Evolutionary conservation across 1,140 invertebrate genomes (phyloP), one percentile per base, ranked within the genome.

Genomic region (Gonioctena quinquepunctata): DNA sequence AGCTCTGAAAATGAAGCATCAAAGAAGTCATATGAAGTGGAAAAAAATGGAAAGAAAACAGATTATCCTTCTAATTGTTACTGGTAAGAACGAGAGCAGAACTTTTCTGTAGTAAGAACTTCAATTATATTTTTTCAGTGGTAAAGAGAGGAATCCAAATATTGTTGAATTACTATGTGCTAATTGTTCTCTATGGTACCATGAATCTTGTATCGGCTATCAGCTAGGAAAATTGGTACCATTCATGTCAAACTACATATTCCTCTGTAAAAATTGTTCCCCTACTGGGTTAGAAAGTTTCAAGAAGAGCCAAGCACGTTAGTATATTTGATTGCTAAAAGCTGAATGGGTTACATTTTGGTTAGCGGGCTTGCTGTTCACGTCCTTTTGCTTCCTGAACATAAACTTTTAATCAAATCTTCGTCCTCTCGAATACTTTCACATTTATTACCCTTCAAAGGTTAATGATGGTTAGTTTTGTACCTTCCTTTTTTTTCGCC

Each of bases 191-290:
- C 88, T 91, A 78, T 98, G 95, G 95, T 97, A 92, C 83, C 96
- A 98, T 80, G 94, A 96, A 82, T 92, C 93, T 1, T 98, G 96
- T 77, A 94, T 97, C 66, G 90, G 92, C 13, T 95, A 94, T 84
- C 93, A 96, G 79, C 80, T 96, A 19, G 95, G 95, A 26, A 96
- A 96, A 84, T 83, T 96, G 52, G 91, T 99, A 26, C 96, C 96
- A 0, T 99, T 99, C 79, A 95, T 98, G 89, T 92, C 94, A 73
- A 98, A 97, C 83, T 99, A 99, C 84, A 87, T 96, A 69, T 99
- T 99, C 83, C 89, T 95, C 67, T 99, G 97, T 82, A 98, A 98
- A 84, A 96, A 94, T 75, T 99, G 97, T 83, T 97, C 94, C 59
- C 89, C 91, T n/a, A 95, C 92, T 57, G 94, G 94, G 3, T 82